phyloP scores from a whole-genome alignment of 37 sponge, comb jelly and placozoan genomes.

The Sycon ciliatum region DNA sequence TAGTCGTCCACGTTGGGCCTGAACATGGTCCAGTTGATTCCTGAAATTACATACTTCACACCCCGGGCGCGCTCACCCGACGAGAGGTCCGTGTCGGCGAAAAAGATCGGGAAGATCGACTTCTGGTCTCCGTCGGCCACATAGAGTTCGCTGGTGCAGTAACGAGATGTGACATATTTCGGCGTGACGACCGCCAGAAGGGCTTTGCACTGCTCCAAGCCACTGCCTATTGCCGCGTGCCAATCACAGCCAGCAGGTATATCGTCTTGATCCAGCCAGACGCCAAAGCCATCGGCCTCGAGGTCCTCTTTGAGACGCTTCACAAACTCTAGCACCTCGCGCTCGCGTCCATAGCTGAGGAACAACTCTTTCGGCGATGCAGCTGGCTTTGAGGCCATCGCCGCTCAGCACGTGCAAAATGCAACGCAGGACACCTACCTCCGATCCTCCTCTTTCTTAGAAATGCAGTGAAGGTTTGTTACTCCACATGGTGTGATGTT shows the following conservation, averaged over 20 bases:
- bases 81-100: conserved; percentile 48
- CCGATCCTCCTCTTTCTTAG: too few relatives aligned
- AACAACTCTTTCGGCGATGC: conserved; percentile 43
- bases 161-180: conserved; percentile 55
- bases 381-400: too few relatives aligned
- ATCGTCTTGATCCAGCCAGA: conserved; percentile 60
- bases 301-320: conserved; percentile 40
- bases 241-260: conserved; percentile 59
- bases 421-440: too few relatives aligned
- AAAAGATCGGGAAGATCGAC: conserved; percentile 58
- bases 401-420: too few relatives aligned
- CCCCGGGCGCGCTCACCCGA: conserved; percentile 30
- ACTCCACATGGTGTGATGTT: too few relatives aligned
- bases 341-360: conserved; percentile 68
- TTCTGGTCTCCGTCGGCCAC: conserved; percentile 56
- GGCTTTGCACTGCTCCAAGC: conserved; percentile 42
- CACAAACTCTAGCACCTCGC: conserved; percentile 37
- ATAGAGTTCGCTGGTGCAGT: conserved; percentile 62
- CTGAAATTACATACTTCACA: conserved; percentile 53
- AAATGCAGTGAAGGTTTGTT: too few relatives aligned
- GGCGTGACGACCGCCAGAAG: conserved; percentile 47
- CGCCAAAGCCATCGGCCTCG: conserved; percentile 39
- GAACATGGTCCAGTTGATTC: conserved; percentile 71
- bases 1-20: conserved; percentile 53
- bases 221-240: conserved; percentile 60